Conservation (phyloP, 2,797 vertebrate species). For the Ispidina lecontei region DNA sequence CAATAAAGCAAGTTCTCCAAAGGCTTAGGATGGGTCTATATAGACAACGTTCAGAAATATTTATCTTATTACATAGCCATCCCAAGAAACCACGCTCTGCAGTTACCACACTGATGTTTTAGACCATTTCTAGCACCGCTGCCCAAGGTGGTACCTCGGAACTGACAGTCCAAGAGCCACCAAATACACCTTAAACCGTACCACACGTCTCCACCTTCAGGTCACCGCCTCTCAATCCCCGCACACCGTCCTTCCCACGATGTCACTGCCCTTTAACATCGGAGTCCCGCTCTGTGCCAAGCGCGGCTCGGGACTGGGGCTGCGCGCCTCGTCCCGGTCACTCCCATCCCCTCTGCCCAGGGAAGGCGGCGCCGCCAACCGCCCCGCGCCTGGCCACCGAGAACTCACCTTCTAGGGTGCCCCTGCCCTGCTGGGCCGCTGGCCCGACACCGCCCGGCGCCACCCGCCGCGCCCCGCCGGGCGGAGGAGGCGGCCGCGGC, state of each 20-base stretch:
- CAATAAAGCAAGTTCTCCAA: background rate
- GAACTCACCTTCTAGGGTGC: background rate
- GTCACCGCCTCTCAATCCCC: background rate
- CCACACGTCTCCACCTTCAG: accelerated
- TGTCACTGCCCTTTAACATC: accelerated
- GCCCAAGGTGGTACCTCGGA: accelerated
- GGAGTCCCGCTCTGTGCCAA: accelerated
- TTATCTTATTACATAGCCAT: background rate
- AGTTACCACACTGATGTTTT: accelerated
- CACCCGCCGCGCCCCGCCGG: background rate
- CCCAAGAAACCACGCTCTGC: accelerated
- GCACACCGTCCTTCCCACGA: accelerated
- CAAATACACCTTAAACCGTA: accelerated
- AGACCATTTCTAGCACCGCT: too few species aligned
- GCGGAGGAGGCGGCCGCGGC: background rate
- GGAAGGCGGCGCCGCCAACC: accelerated
- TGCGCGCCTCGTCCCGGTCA: accelerated
- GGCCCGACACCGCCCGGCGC: background rate
- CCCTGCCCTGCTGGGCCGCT: background rate
- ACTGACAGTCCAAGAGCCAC: accelerated
- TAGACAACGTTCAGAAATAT: accelerated
- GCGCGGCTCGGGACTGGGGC: background rate
- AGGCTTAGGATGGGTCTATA: background rate
- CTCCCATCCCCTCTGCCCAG: background rate
- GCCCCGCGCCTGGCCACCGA: background rate